Percentiles rank a stretch among this genome's conserved stretches.
phyloP scores from a whole-genome alignment of 2,113 vertebrate species.

The Lycaon pictus region DNA sequence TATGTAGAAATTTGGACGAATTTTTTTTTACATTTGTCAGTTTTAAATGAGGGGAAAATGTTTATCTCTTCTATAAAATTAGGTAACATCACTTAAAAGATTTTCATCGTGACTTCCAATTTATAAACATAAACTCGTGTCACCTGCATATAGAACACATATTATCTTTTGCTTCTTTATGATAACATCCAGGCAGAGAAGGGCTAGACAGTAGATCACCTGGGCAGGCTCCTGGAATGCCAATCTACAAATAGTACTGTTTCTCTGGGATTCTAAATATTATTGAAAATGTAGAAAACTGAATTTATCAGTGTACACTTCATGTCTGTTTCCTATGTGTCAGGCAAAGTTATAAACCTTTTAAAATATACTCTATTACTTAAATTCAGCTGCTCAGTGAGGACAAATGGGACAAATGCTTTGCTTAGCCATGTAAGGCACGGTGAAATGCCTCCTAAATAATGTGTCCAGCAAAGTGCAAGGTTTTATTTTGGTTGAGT shows the following conservation, averaged over 20 bases:
- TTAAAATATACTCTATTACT: not conserved
- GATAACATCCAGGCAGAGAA: not conserved
- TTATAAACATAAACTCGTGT: not conserved
- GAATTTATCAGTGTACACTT: not conserved
- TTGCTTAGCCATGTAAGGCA: not conserved
- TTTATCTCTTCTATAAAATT: not conserved
- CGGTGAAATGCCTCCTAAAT: not conserved
- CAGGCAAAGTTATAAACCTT: not conserved
- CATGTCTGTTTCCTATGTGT: not conserved
- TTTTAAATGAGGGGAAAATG: not conserved
- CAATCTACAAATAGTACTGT: not conserved
- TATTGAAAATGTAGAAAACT: not conserved
- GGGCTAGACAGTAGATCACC: not conserved
- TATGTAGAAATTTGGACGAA: not conserved
- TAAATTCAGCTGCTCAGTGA: not conserved
- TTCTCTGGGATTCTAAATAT: not conserved
- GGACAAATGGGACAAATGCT: not conserved
- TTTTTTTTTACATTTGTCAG: not conserved
- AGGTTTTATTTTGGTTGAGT: not conserved
- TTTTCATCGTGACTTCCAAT: not conserved
- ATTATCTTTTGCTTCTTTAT: not conserved
- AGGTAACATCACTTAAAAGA: not conserved
- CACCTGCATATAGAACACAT: not conserved
- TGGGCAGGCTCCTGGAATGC: not conserved
- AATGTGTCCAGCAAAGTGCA: not conserved